Conservation (phyloP, 2,888 invertebrate species). For the Oscheius sp. region DNA sequence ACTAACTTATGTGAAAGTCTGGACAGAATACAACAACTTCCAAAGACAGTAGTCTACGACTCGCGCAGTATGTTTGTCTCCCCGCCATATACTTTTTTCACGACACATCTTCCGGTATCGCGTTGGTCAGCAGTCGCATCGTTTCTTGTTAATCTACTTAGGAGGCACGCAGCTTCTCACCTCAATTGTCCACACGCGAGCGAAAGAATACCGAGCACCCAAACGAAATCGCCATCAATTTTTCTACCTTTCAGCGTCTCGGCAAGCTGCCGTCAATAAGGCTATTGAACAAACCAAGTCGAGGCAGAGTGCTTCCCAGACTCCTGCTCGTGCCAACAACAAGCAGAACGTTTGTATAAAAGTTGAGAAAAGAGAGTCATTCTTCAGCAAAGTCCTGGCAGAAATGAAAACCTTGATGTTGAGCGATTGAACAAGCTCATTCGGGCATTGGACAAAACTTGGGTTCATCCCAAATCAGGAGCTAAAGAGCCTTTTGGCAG, state of each 20-base stretch:
- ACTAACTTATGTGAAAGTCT: too few species aligned
- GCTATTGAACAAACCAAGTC: conserved; percentile 63
- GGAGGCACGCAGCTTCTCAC: conserved; percentile 34
- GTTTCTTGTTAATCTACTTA: conserved; percentile 34
- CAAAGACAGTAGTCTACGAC: too few species aligned
- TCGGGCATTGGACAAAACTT: conserved; percentile 67
- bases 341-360: conserved; percentile 16
- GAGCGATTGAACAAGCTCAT: conserved; percentile 64
- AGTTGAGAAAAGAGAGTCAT: background rate
- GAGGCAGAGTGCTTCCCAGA: conserved; percentile 43
- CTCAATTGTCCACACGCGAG: conserved; percentile 19
- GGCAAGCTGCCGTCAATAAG: conserved; percentile 54
- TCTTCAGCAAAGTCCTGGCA: conserved; percentile 44
- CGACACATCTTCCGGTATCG: conserved; percentile 30
- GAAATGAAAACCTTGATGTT: conserved; percentile 64
- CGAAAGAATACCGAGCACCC: too few species aligned
- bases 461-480: conserved; percentile 66
- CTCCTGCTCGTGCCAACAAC: conserved; percentile 41
- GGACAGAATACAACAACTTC: too few species aligned
- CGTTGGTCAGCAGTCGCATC: conserved; percentile 30
- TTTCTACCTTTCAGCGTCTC: conserved; percentile 43
- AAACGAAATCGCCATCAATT: background rate
- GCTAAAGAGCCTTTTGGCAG: conserved; percentile 69
- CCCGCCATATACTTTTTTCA: background rate
- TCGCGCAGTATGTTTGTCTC: too few species aligned